Base-by-base conservation (phyloP, 2,113 vertebrate genomes). In the Ictalurus punctatus region DNA sequence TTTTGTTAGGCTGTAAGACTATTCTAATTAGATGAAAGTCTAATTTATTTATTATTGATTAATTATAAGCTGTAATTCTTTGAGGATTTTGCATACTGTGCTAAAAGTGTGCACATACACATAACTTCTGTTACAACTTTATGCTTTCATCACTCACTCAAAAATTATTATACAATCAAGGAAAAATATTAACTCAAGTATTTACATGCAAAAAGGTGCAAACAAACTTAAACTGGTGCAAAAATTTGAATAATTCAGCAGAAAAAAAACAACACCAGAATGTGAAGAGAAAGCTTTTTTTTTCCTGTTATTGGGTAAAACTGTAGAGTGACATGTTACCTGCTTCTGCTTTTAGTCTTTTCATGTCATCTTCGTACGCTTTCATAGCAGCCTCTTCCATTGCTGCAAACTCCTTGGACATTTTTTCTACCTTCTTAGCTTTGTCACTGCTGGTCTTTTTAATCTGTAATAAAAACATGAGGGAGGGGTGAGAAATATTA, bases 301-400 rank as follows among this genome's bases (percentile, higher is more conserved):
- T 56, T 56, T 25, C 23, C 25, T 79, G 25, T 25, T 65, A 59
- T n/a, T 87, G 44, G 37, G 19, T 44, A 52, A 56, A 44, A 63
- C 12, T 78, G 2, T 12, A 86, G 16, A 21, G 13, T 30, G 6
- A 9, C 34, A 59, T 1, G 1, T 71, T 95, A 97, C 96, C 96
- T 95, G 96, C 93, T 86, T 96, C 95, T 92, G 95, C 91, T 90
- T 97, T 96, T 90, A 99, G 96, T 87, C 98, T 96, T 95, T 98
- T 99, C 93, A 99, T 93, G 92, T 99, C 98, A 90, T 98, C 97
- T 92, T 99, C 93, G 90, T 99, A 99, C 0, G 98, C 98, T 92
- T 97, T 98, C 90, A 96, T 90, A 14, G 98, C 98, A 82, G 98
- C 98, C 90, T 97, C 97, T 91, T 99, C 98, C 98, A 99, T 99